phyloP scores from a whole-genome alignment of 2,113 vertebrate genomes.

The Turnix velox region DNA sequence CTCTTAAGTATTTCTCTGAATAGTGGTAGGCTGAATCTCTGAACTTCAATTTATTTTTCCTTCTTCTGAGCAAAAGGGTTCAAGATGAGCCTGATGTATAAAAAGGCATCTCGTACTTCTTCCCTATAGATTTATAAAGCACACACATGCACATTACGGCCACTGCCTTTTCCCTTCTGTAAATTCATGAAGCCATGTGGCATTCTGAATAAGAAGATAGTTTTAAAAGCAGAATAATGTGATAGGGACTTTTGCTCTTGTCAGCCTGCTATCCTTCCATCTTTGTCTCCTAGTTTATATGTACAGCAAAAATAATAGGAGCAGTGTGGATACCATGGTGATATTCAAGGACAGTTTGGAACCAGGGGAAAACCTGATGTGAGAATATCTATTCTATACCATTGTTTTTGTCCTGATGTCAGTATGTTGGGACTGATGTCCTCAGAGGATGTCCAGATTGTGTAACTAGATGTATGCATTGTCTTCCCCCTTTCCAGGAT shows the following conservation, averaged over 20 bases:
- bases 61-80: not conserved
- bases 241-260: not conserved
- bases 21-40: not conserved
- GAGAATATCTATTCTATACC: not conserved
- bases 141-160: not conserved
- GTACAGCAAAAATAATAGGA: not conserved
- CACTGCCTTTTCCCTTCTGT: not conserved
- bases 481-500: not conserved
- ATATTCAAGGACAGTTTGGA: not conserved
- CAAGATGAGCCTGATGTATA: not conserved
- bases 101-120: not conserved
- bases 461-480: not conserved
- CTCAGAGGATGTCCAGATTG: not conserved
- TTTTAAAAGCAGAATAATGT: not conserved
- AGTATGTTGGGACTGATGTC: not conserved
- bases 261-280: not conserved
- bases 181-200: not conserved
- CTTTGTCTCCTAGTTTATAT: not conserved
- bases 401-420: not conserved
- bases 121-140: not conserved
- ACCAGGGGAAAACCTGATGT: not conserved
- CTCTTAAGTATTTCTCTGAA: not conserved
- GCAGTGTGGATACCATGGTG: not conserved
- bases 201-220: not conserved
- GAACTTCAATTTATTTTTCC: not conserved